Evolutionary conservation across 2,888 invertebrate genomes (phyloP), one percentile per base, ranked within the genome.

Genomic region (Microdon myrmicae): DNA sequence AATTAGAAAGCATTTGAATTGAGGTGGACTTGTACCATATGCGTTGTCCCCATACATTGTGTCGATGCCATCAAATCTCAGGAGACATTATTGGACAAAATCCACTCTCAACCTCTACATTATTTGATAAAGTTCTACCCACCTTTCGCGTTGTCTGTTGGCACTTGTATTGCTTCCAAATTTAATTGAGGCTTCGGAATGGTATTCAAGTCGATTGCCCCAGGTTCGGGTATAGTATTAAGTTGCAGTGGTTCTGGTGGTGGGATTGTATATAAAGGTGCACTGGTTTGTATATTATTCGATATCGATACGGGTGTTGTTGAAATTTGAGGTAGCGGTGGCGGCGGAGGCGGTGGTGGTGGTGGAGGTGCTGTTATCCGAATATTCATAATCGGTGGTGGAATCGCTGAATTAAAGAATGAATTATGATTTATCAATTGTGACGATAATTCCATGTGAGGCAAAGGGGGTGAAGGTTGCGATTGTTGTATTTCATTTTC

Each of bases 151-250:
- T 28, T 54, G 32, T 66, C 66, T 55, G 70, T 47, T 2, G 85
- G 84, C 66, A 84, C 83, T 68, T 83, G 83, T 68, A 83, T 79
- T 38, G 83, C 79, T 70, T 87, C 86, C 71, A 86, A 74, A 34
- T 86, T 85, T 68, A 79, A 61, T 55, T 85, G 84, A 0, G 85
- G 84, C 68, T 85, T 85, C 4, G 85, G 84, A 60, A 86, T 85
- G 68, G 85, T 84, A 70, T 82, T 85, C 37, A 86, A 71, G 64
- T 85, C 83, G 37, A 85, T 80, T 3, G 86, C 84, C 70, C 83
- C 82, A 1, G 87, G 85, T 2, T 85, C 83, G 13, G 86, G 85
- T 71, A 86, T 86, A 59, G 84, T 84, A 71, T 85, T 85, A 9
- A 85, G 80, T 71, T 85, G 86, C 73, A 86, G 79, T 1, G 85